Conservation (phyloP, 2,797 vertebrate genomes). For the Melanotaenia parkinsoni region DNA sequence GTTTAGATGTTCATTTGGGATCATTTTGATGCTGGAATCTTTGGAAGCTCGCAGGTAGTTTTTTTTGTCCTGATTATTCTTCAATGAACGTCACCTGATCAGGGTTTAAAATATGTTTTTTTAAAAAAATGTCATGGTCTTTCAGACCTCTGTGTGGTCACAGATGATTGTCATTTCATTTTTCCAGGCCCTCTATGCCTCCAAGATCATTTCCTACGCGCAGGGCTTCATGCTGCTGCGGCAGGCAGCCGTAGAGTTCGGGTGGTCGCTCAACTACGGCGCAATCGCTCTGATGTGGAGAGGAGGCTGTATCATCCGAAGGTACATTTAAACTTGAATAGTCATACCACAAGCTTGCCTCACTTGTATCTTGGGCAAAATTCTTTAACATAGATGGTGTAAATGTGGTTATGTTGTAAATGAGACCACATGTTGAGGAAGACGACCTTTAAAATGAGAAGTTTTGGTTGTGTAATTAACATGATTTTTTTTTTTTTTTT, state of each 20-base stretch:
- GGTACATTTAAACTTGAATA: constrained; percentile 73
- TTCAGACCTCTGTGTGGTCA: not conserved
- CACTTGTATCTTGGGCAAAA: constrained; percentile 39
- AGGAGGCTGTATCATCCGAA: constrained; percentile 98
- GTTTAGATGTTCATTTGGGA: not conserved
- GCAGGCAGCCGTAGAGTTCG: constrained; percentile 93
- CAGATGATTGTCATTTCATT: accelerated
- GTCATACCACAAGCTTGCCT: constrained; percentile 24
- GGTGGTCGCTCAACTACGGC: constrained; percentile 95
- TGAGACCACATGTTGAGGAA: constrained; percentile 7
- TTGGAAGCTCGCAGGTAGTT: not conserved
- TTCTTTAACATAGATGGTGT: constrained; percentile 52
- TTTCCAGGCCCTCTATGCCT: constrained; percentile 93
- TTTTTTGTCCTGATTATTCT: not conserved
- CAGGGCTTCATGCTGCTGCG: constrained; percentile 98
- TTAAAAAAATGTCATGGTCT: not conserved
- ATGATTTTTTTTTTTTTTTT: not conserved
- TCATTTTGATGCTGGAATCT: not conserved
- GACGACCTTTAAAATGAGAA: not conserved
- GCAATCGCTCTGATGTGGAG: constrained; percentile 99
- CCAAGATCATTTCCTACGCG: constrained; percentile 98
- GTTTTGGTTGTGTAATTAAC: constrained; percentile 3
- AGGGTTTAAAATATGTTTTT: not conserved
- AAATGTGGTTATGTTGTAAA: constrained; percentile 11
- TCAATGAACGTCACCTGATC: not conserved